phyloP scores from a whole-genome alignment of 2,888 invertebrate species.

The Drosophila infuscata region DNA sequence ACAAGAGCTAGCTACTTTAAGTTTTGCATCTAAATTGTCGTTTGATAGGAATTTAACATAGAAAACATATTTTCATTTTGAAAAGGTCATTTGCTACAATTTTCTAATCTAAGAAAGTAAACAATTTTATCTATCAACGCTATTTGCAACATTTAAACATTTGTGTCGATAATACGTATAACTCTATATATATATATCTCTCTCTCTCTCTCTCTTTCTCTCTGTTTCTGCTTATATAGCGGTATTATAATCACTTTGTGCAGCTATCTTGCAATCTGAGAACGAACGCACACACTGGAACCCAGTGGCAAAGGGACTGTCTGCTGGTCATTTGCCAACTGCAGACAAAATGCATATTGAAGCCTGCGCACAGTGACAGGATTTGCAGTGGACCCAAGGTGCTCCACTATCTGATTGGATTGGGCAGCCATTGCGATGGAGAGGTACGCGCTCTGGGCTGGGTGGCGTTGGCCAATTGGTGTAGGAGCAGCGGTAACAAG shows the following conservation, averaged over 20 bases:
- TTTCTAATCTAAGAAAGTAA: background rate
- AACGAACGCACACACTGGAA: conserved; percentile 82
- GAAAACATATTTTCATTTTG: background rate
- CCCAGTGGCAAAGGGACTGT: conserved; percentile 83
- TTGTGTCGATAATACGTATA: too few species aligned
- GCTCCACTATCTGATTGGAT: conserved; percentile 77
- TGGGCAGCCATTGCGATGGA: conserved; percentile 82
- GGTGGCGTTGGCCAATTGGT: conserved; percentile 74
- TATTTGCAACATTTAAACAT: background rate
- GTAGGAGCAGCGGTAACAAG: background rate
- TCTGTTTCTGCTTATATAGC: conserved; percentile 30
- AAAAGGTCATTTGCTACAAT: background rate
- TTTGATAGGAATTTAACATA: background rate
- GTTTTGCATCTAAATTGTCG: background rate
- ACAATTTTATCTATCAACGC: background rate
- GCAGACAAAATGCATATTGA: conserved; percentile 18
- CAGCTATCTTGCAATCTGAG: conserved; percentile 80
- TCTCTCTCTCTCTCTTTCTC: background rate
- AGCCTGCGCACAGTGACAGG: background rate
- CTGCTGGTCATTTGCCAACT: conserved; percentile 78
- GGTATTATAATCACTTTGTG: conserved; percentile 74
- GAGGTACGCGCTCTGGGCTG: conserved; percentile 82
- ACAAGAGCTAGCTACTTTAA: background rate
- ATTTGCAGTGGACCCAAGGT: conserved; percentile 47
- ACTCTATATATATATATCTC: background rate